Evolutionary conservation across 2,113 vertebrate genomes (phyloP).

Genomic region (Sinocyclocheilus grahami): DNA sequence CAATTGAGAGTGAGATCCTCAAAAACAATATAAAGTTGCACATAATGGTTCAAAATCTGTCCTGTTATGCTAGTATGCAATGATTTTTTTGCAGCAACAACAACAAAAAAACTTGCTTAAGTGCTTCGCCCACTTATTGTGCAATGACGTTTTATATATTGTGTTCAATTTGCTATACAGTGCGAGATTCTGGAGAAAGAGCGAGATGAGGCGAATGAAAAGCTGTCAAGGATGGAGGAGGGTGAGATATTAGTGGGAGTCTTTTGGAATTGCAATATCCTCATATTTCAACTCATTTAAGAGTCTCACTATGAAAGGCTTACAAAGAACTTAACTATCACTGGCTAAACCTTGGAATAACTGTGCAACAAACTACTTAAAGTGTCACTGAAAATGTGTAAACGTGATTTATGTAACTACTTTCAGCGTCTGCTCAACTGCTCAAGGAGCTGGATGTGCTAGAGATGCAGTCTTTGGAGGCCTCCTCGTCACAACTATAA

Average conservation of each 20-base stretch:
- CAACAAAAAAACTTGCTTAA: neutral
- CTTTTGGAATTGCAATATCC: neutral
- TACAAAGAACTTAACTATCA: neutral
- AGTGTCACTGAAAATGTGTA: neutral
- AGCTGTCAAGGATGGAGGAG: constrained; percentile 72
- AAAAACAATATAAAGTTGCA: neutral
- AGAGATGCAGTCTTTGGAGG: no score
- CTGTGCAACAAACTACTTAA: neutral
- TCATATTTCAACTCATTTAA: neutral
- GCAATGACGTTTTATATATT: neutral
- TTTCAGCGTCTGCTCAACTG: constrained; percentile 75
- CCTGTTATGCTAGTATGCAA: neutral
- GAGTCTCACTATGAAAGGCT: neutral
- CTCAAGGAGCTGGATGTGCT: constrained; percentile 76
- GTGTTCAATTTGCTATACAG: constrained; percentile 51
- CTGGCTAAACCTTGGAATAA: neutral
- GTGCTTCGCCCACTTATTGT: neutral
- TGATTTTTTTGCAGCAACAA: neutral
- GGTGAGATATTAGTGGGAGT: constrained; percentile 64
- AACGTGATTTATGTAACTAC: neutral
- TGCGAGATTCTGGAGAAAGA: constrained; percentile 63
- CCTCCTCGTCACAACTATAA: neutral
- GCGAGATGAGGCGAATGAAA: constrained; percentile 66
- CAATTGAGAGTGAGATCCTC: neutral
- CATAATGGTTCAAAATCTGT: neutral